Evolutionary conservation across 2,888 invertebrate genomes (phyloP), one percentile per base, ranked within the genome.

Genomic region (Nephrotoma flavescens): DNA sequence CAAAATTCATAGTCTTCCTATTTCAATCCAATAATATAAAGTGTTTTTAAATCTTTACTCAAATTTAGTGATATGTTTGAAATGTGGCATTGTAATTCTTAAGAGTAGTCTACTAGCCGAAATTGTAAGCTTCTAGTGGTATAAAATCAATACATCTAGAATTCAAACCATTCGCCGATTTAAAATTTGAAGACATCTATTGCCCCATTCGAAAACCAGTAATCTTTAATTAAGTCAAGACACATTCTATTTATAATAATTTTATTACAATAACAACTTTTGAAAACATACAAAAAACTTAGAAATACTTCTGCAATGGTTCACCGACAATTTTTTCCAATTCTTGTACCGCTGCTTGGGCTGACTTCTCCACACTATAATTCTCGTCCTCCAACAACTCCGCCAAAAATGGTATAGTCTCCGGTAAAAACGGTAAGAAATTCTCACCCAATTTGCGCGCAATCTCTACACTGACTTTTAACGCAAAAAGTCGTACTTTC

Each of bases 331-430:
- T 95, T 87, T 94, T 94, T 90, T 98, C 98, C 88, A 98, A 93
- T 89, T 97, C 96, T 88, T 95, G 94, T 4, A 98, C 95, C 3
- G 97, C 95, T 88, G 94, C 94, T 89, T 96, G 96, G 1, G 97
- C 96, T 83, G 94, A 94, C 83, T 94, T 93, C 90, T 98, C 98
- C 47, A 98, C 97, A 45, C 93, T 93, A 88, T 95, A 95, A 88
- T 96, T 96, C 88, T 97, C 97, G 90, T 97, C 98, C 93, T 98
- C 98, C 89, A 98, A 93, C 15, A 99, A 92, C 90, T 99, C 98
- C 0, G 98, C 97, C 47, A 99, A 92, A 93, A 98, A 98, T 0
- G 98, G 98, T 88, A 98, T 96, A 4, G 97, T 97, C 90, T 99
- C 98, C 0, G 98, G 97, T 86, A 98, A 91, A 0, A 98, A 93